Evolutionary conservation across 2,888 invertebrate species (phyloP), one percentile per base, ranked within the genome.

Genomic region (Acanthosepion pharaonis): DNA sequence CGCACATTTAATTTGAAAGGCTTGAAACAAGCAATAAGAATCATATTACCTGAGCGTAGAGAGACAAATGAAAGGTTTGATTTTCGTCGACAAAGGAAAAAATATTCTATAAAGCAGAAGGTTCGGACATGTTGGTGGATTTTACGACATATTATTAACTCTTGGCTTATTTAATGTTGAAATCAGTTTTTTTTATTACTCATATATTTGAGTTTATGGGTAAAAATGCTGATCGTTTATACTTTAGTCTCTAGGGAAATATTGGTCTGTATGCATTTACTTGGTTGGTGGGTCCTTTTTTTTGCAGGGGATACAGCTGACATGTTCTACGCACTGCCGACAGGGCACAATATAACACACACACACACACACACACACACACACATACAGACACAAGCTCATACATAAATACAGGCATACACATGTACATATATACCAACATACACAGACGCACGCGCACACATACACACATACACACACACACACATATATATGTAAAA

Each of bases 361-460:
- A 78, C n/a, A 78, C n/a, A 78, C 18, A 78, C 0, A 78, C 18
- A 78, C 18, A 28, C n/a, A 78, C n/a, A 78, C n/a, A 78, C n/a
- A 78, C n/a, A 78, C n/a, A 78, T 78, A 78, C 18, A 78, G 6
- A 78, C 18, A 78, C 18, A 28, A 2, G n/a, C 18, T n/a, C n/a
- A 28, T n/a, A 78, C 11, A 78, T n/a, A 78, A 9, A 78, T 28
- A n/a, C 18, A n/a, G n/a, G 11, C 9, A 28, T 64, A 92, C 59
- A 94, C 28, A 94, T 48, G 92, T 33, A 94, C 55, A 92, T 59
- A 94, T 91, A 94, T 91, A 94, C 53, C 94, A 53, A 92, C 78
- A 95, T 92, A 94, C 49, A 94, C 23, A 94, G 23, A 94, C 49
- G 33, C 33, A 94, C 20, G 53, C 6, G 23, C 23, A 94, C 15